Evolutionary conservation across 2,888 invertebrate genomes (phyloP).

Genomic region (Drosophila borborema): DNA sequence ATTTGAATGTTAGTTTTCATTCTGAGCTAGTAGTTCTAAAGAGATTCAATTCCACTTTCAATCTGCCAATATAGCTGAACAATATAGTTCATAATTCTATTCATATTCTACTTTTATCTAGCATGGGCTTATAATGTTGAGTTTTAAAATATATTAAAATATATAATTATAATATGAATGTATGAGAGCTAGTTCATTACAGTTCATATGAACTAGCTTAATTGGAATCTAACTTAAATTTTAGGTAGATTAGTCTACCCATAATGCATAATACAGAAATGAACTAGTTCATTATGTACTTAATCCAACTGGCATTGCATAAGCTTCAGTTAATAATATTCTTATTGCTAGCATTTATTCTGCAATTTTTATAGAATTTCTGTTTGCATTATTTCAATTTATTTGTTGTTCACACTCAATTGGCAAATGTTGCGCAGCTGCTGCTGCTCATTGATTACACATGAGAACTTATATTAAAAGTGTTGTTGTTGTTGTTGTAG

Average conservation of each 20-base stretch:
- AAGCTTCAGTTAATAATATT: not conserved
- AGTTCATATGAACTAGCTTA: not conserved
- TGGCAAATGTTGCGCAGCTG: slow-evolving; percentile 38
- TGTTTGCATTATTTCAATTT: not conserved
- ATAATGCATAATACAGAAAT: not conserved
- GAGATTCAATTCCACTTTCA: not conserved
- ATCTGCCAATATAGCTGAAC: not conserved
- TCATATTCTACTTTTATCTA: not conserved
- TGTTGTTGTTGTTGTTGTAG: not conserved
- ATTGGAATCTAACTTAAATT: not conserved
- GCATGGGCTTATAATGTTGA: not conserved
- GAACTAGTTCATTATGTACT: not conserved
- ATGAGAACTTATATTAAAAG: slow-evolving; percentile 45
- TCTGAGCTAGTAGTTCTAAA: not conserved
- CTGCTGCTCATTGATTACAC: slow-evolving; percentile 68
- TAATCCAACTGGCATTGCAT: not conserved
- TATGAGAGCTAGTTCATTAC: not conserved
- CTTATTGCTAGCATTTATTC: not conserved
- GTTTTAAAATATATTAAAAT: not conserved
- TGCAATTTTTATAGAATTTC: not conserved
- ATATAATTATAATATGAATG: not conserved
- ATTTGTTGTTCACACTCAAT: slow-evolving; percentile 21
- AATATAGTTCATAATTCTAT: not conserved
- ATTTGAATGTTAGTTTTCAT: not conserved
- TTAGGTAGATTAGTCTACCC: not conserved